Conservation (phyloP, 1,140 invertebrate genomes). For the Bombus huntii region DNA sequence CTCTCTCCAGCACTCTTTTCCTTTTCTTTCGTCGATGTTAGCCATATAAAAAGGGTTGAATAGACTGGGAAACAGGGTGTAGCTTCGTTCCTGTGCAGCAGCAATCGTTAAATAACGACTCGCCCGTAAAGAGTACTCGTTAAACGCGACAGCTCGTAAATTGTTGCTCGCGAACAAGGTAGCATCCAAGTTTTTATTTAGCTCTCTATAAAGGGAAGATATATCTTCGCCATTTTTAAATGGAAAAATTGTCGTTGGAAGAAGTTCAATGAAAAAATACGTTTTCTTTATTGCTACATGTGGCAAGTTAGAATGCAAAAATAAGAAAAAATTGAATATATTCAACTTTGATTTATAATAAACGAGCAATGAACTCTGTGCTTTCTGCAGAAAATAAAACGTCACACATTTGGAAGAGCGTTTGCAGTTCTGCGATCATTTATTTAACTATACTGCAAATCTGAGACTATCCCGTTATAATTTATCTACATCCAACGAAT, state of each 20-base stretch:
- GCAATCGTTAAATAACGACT: constrained; percentile 31
- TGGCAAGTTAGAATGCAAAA: too few species aligned
- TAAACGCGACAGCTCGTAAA: constrained; percentile 37
- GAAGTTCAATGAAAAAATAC: not conserved
- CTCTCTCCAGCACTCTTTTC: too few species aligned
- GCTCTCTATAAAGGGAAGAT: not conserved
- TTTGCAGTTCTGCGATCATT: too few species aligned
- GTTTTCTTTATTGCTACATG: not conserved
- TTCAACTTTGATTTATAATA: too few species aligned
- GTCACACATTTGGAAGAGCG: too few species aligned
- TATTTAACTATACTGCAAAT: too few species aligned
- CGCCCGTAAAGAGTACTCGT: constrained; percentile 16
- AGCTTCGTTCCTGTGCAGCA: not conserved
- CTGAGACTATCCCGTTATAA: too few species aligned
- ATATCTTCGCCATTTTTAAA: not conserved
- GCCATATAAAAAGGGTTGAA: constrained; percentile 12
- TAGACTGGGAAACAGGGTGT: not conserved
- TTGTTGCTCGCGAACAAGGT: constrained; percentile 9
- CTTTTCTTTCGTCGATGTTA: not conserved
- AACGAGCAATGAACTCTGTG: too few species aligned
- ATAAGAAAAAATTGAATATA: too few species aligned
- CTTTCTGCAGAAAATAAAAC: too few species aligned
- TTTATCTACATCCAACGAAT: not conserved
- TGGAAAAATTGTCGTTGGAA: not conserved
- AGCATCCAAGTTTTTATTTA: constrained; percentile 12